Percentiles rank a stretch among this genome's conserved stretches.
phyloP scores from a whole-genome alignment of 2,888 invertebrate species.

The Caenorhabditis plicata region DNA sequence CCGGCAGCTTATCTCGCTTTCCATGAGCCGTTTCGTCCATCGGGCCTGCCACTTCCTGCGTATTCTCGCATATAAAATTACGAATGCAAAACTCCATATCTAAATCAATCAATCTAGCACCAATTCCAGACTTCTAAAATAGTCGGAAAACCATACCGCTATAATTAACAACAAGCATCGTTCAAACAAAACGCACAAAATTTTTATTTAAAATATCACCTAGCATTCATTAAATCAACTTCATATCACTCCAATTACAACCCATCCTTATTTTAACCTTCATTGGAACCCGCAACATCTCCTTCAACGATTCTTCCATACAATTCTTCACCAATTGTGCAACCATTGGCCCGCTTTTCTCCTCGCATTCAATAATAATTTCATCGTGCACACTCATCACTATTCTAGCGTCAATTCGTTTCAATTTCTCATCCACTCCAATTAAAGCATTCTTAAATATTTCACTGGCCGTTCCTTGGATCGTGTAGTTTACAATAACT shows the following conservation, averaged over 20 bases:
- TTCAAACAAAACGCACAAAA: constrained; percentile 3
- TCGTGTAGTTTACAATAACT: constrained; percentile 91
- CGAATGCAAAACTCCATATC: constrained; percentile 29
- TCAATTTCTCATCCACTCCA: constrained; percentile 74
- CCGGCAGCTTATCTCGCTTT: constrained; percentile 20
- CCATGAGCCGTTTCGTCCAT: not conserved
- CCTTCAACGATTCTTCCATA: constrained; percentile 33
- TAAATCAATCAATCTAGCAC: not conserved
- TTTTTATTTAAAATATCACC: not conserved
- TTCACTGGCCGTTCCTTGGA: constrained; percentile 90
- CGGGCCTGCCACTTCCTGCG: constrained; percentile 17
- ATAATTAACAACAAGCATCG: not conserved
- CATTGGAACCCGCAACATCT: constrained; percentile 37
- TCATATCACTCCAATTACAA: constrained; percentile 32
- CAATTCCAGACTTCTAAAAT: not conserved
- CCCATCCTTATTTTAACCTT: constrained; percentile 35
- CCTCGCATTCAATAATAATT: constrained; percentile 84
- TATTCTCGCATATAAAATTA: constrained; percentile 32
- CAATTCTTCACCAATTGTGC: constrained; percentile 37
- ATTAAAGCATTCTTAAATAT: constrained; percentile 88
- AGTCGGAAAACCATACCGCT: not conserved
- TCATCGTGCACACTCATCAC: constrained; percentile 94
- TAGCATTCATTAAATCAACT: constrained; percentile 1
- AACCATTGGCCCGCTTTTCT: constrained; percentile 67
- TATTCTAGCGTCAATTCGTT: constrained; percentile 68